Conservation (phyloP, 2,797 vertebrate species). For the Melanotaenia trifasciata region DNA sequence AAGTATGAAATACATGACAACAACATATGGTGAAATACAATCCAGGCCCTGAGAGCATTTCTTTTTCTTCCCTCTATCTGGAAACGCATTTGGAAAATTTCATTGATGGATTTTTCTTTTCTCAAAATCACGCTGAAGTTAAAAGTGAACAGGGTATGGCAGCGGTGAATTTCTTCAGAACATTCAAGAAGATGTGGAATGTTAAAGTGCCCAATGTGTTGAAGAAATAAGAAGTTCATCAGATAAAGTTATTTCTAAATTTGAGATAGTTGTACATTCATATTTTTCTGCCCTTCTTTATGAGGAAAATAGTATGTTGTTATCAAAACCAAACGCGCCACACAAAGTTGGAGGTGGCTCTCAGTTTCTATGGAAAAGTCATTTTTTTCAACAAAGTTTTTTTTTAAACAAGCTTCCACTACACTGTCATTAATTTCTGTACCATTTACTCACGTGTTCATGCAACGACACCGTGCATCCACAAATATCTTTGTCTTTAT, state of each 20-base stretch:
- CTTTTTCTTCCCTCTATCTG: neutral
- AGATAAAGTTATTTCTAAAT: neutral
- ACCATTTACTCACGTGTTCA: neutral
- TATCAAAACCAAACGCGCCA: slow-evolving; percentile 1
- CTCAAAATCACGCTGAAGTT: slow-evolving; percentile 18
- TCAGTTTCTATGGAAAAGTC: neutral
- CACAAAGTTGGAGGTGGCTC: slow-evolving; percentile 29
- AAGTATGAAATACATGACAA: neutral
- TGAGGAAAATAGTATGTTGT: neutral
- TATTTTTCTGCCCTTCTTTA: neutral
- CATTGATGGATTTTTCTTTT: neutral
- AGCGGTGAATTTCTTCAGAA: neutral
- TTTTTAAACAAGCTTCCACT: neutral
- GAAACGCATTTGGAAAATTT: slow-evolving; percentile 4
- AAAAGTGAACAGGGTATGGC: neutral
- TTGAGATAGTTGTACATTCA: neutral
- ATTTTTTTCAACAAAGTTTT: neutral
- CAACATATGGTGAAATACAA: slow-evolving; percentile 1
- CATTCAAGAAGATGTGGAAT: neutral
- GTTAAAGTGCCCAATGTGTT: neutral
- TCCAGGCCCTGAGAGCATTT: neutral
- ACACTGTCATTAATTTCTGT: neutral
- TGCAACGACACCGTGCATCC: neutral
- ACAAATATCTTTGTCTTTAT: neutral
- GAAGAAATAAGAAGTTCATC: slow-evolving; percentile 4